phyloP scores from a whole-genome alignment of 2,113 vertebrate species.

The Poecile atricapillus region DNA sequence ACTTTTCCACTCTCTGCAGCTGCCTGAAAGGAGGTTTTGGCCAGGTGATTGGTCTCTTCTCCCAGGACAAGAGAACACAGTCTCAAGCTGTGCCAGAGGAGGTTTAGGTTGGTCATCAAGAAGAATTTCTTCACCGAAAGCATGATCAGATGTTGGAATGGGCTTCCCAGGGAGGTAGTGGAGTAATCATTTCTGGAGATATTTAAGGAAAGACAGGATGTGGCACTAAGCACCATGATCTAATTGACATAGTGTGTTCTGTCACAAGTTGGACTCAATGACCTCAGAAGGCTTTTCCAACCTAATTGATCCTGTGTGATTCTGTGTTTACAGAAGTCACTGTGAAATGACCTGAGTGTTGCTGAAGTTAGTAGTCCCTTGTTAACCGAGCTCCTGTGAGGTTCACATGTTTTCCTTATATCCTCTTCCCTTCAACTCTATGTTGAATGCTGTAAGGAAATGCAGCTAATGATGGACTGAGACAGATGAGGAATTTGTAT shows the following conservation, averaged over 20 bases:
- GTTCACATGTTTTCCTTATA: not conserved
- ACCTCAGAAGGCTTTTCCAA: not conserved
- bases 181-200: not conserved
- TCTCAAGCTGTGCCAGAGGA: not conserved
- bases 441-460: not conserved
- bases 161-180: not conserved
- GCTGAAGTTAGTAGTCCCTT: not conserved
- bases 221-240: no score
- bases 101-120: not conserved
- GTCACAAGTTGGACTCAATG: not conserved
- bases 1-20: not conserved
- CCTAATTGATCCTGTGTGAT: not conserved
- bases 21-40: not conserved
- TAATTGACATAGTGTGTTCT: not conserved
- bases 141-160: not conserved
- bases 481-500: not conserved
- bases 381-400: not conserved
- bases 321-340: not conserved
- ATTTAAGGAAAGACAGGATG: not conserved
- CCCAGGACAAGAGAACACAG: not conserved
- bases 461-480: not conserved
- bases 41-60: not conserved
- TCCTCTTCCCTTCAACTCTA: not conserved
- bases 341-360: rapidly evolving
- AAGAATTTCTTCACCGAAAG: not conserved